Evolutionary conservation across 2,113 vertebrate genomes (phyloP).

Genomic region (Gallinago paraguaiae): DNA sequence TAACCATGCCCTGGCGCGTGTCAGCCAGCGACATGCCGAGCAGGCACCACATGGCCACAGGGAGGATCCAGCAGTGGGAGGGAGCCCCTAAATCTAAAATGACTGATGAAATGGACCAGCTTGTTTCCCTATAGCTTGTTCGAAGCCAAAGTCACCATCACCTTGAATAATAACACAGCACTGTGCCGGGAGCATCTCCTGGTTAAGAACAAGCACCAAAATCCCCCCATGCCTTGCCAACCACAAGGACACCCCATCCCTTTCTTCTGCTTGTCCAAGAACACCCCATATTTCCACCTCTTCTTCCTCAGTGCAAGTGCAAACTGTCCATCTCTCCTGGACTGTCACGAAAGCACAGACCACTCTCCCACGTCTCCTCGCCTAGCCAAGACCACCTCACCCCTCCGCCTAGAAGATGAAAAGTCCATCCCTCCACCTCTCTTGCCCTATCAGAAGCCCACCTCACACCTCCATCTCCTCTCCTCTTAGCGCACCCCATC

Average conservation of each 20-base stretch:
- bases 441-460: neutral
- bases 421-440: too few species aligned
- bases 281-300: neutral
- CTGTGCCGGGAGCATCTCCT: neutral
- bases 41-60: accelerated
- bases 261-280: neutral
- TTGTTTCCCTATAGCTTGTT: neutral
- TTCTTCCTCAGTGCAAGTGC: neutral
- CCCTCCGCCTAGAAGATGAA: neutral
- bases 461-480: accelerated
- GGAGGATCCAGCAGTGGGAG: neutral
- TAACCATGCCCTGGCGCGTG: accelerated
- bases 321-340: accelerated
- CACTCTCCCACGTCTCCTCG: neutral
- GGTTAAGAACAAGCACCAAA: neutral
- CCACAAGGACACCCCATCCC: neutral
- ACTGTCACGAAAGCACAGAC: neutral
- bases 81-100: too few species aligned
- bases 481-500: neutral
- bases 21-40: accelerated
- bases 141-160: neutral
- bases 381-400: neutral
- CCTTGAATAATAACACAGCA: neutral
- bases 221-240: neutral
- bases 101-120: neutral